Conservation (phyloP, 1,140 invertebrate species). For the Drosophila arizonae region DNA sequence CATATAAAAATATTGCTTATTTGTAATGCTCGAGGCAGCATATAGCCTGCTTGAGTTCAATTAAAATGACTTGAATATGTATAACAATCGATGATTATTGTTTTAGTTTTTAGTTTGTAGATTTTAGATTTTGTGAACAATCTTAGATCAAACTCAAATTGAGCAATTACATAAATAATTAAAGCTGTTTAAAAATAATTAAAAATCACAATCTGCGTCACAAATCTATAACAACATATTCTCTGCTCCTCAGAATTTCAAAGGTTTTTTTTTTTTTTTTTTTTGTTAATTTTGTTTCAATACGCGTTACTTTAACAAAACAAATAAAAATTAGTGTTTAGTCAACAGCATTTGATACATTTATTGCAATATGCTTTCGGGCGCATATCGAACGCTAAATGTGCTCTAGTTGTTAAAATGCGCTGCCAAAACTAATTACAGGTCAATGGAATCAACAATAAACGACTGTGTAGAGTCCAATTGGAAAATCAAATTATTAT, state of each 20-base stretch:
- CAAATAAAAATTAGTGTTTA: background rate
- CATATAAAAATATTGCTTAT: conserved; percentile 63
- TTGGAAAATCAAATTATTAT: conserved; percentile 31
- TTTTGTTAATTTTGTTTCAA: conserved; percentile 8
- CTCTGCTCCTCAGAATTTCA: background rate
- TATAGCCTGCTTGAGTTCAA: conserved; percentile 18
- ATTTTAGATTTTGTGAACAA: background rate
- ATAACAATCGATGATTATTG: conserved; percentile 2
- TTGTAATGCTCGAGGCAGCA: conserved; percentile 36
- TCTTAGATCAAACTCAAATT: conserved; percentile 32
- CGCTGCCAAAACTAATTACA: conserved; percentile 14
- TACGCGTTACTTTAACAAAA: background rate
- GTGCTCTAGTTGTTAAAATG: background rate
- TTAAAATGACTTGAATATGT: conserved; percentile 30
- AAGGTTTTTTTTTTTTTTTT: conserved; percentile 1
- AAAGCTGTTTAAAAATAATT: conserved; percentile 40
- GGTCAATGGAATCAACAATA: conserved; percentile 26
- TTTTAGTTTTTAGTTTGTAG: background rate
- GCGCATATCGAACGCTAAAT: conserved; percentile 17
- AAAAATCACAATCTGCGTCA: conserved; percentile 40
- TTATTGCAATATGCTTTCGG: conserved; percentile 5
- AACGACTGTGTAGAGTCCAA: conserved; percentile 36
- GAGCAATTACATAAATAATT: conserved; percentile 39
- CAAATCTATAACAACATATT: conserved; percentile 8
- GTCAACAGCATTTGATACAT: conserved; percentile 4